phyloP scores from a whole-genome alignment of 2,888 invertebrate species.

The Apomyelois bistriatella region DNA sequence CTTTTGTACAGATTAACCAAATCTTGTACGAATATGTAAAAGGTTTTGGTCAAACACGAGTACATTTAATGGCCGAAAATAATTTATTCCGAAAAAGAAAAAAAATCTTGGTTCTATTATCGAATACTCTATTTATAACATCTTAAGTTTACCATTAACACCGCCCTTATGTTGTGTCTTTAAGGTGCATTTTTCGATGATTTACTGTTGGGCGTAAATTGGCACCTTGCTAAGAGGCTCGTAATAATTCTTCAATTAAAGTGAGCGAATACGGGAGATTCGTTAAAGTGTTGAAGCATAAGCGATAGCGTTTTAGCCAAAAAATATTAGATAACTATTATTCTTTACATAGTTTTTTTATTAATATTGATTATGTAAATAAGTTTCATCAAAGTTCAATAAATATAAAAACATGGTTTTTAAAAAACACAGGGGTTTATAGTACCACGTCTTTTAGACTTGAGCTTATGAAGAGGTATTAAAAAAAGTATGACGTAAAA shows the following conservation, averaged over 20 bases:
- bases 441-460: no score
- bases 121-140: background rate
- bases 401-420: no score
- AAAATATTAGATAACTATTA: no score
- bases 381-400: no score
- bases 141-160: background rate
- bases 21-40: no score
- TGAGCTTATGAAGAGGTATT: no score
- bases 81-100: background rate
- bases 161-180: background rate
- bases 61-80: background rate
- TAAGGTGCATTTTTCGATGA: constrained; percentile 32
- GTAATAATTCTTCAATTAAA: constrained; percentile 66
- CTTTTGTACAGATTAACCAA: no score
- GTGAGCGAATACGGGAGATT: constrained; percentile 10
- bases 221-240: constrained; percentile 31
- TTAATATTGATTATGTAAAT: no score
- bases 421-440: no score
- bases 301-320: background rate
- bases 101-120: background rate
- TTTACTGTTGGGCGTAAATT: constrained; percentile 36
- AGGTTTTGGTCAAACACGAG: no score
- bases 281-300: background rate
- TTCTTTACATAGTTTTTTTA: no score
- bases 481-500: no score